These are phyloP conservation scores for Myxocyprinus asiaticus DNA, from an alignment of 2,113 vertebrate species.

Conservation along the genomic window DNA sequence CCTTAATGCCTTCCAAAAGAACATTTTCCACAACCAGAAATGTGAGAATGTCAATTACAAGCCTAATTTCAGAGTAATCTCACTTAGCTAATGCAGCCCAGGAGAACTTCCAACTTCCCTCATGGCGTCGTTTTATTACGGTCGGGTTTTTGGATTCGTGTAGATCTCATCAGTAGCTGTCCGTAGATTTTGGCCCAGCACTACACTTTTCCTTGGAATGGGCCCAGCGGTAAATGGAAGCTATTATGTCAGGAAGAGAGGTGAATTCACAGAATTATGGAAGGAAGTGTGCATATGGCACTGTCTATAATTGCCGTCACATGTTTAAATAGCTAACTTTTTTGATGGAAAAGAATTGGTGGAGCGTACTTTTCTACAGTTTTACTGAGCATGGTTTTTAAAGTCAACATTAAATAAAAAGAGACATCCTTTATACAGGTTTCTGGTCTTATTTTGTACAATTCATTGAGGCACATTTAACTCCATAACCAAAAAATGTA, in stretches of 20 bases:
- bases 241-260: constrained; percentile 73
- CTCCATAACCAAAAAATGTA: too few species aligned
- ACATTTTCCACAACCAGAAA: constrained; percentile 48
- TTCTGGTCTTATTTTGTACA: too few species aligned
- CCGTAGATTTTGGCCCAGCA: constrained; percentile 58
- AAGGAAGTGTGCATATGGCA: constrained; percentile 74
- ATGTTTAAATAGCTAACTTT: too few species aligned
- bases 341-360: too few species aligned
- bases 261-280: constrained; percentile 73
- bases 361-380: too few species aligned
- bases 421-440: too few species aligned
- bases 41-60: constrained; percentile 62
- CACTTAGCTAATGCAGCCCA: constrained; percentile 55
- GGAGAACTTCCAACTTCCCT: constrained; percentile 59
- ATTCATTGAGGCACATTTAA: too few species aligned
- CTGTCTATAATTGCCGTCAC: constrained; percentile 73
- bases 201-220: constrained; percentile 71
- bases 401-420: too few species aligned
- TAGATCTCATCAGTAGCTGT: constrained; percentile 62
- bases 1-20: not conserved
- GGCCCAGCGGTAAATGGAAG: constrained; percentile 62
- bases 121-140: constrained; percentile 24
- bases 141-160: constrained; percentile 9
- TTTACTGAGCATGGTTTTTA: too few species aligned
- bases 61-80: constrained; percentile 58